Percentiles rank a stretch among this genome's conserved stretches.
phyloP scores from a whole-genome alignment of 2,797 vertebrate species.

The Pterois miles region DNA sequence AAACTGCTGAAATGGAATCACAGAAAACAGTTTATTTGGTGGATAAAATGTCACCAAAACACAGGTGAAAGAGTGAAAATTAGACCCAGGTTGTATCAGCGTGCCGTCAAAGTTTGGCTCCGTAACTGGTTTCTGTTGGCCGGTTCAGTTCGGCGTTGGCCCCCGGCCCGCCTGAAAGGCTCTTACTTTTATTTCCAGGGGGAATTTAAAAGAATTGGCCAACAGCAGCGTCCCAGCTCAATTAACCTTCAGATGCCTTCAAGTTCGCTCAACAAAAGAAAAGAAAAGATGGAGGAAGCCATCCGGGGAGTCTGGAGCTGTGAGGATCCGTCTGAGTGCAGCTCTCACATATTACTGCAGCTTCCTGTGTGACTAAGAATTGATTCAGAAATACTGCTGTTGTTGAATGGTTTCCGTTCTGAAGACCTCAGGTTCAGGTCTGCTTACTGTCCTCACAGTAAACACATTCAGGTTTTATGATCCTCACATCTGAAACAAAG shows the following conservation, averaged over 20 bases:
- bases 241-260: slow-evolving; percentile 55
- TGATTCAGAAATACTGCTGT: neutral
- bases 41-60: too few relatives aligned
- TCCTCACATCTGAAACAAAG: neutral
- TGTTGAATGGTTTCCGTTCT: too few relatives aligned
- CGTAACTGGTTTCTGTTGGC: neutral
- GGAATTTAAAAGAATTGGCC: neutral
- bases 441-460: neutral
- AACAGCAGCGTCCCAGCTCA: slow-evolving; percentile 18
- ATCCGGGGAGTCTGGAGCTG: neutral
- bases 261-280: slow-evolving; percentile 18
- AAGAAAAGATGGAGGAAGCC: neutral
- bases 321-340: neutral
- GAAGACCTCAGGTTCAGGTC: neutral
- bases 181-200: slow-evolving; percentile 37
- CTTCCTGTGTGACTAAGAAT: neutral
- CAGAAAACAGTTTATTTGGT: too few relatives aligned
- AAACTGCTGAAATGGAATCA: too few relatives aligned
- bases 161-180: neutral
- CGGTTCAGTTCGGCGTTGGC: slow-evolving; percentile 3
- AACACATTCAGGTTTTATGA: neutral
- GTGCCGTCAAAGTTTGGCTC: slow-evolving; percentile 12
- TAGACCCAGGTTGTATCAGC: neutral
- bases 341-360: neutral
- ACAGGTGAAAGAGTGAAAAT: too few relatives aligned